Conservation (phyloP, 2,113 vertebrate species). For the Trematocara unimaculatum region DNA sequence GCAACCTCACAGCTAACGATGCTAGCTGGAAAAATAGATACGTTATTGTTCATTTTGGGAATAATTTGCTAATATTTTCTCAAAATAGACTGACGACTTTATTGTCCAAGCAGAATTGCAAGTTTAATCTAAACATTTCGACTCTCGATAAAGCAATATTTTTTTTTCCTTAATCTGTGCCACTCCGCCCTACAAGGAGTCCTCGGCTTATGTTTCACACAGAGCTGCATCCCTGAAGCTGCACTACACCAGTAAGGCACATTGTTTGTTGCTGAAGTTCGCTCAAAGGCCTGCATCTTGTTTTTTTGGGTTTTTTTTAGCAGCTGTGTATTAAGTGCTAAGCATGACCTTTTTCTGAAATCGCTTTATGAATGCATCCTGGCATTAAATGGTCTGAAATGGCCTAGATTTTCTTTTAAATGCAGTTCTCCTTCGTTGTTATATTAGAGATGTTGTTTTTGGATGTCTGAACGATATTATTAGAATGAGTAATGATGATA, state of each 20-base stretch:
- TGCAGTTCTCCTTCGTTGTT: neutral
- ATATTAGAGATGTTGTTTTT: neutral
- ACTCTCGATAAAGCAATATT: neutral
- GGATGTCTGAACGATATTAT: neutral
- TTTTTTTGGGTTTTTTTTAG: neutral
- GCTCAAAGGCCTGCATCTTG: no score
- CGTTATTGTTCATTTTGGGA: neutral
- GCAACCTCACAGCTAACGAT: neutral
- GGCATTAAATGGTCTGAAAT: neutral
- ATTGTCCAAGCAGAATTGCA: neutral
- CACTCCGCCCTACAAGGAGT: fast-evolving
- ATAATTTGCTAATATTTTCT: neutral
- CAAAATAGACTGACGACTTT: neutral
- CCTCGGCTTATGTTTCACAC: neutral
- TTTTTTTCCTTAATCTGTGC: neutral
- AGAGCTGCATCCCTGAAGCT: neutral
- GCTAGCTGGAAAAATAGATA: neutral
- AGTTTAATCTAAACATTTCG: neutral
- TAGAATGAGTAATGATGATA: neutral
- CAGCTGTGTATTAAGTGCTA: neutral
- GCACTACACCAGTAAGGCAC: fast-evolving
- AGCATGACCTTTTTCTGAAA: neutral
- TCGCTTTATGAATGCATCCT: neutral
- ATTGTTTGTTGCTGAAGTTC: fast-evolving
- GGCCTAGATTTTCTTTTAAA: neutral